phyloP scores from a whole-genome alignment of 2,113 vertebrate species.

The Spilogale gracilis region DNA sequence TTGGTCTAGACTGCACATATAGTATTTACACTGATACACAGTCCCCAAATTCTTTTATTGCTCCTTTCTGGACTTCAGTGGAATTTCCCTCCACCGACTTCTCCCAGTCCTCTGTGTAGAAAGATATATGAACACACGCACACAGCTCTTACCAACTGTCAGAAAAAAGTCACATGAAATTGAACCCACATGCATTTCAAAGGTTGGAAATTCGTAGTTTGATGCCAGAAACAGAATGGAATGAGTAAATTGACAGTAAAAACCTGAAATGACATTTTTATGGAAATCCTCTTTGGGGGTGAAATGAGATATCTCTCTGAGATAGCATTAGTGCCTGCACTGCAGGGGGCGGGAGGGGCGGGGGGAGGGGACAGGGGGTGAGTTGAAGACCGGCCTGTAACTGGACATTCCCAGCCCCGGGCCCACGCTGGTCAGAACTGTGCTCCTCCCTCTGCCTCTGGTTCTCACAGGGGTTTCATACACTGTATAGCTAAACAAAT shows the following conservation, averaged over 20 bases:
- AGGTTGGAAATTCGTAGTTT: constrained; percentile 40
- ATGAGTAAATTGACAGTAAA: constrained; percentile 45
- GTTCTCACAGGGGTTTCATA: background rate
- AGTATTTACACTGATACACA: constrained; percentile 65
- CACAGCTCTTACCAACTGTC: background rate
- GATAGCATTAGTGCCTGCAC: background rate
- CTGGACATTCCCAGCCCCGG: rapidly evolving
- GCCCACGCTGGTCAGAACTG: background rate
- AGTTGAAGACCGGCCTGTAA: rapidly evolving
- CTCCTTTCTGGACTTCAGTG: background rate
- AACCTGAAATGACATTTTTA: constrained; percentile 23
- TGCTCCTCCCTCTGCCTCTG: background rate
- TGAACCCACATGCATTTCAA: background rate
- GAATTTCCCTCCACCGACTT: background rate
- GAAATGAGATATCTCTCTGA: background rate
- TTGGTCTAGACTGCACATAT: background rate
- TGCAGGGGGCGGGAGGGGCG: too few relatives aligned
- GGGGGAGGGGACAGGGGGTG: rapidly evolving
- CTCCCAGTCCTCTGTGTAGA: background rate
- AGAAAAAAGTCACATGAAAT: background rate
- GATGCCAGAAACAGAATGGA: constrained; percentile 37
- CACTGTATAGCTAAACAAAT: background rate
- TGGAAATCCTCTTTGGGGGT: background rate
- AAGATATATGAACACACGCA: too few relatives aligned
- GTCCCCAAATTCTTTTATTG: background rate